Percentiles rank a stretch among this genome's conserved stretches.
phyloP scores from a whole-genome alignment of 2,113 vertebrate species.

The Butorides virescens region DNA sequence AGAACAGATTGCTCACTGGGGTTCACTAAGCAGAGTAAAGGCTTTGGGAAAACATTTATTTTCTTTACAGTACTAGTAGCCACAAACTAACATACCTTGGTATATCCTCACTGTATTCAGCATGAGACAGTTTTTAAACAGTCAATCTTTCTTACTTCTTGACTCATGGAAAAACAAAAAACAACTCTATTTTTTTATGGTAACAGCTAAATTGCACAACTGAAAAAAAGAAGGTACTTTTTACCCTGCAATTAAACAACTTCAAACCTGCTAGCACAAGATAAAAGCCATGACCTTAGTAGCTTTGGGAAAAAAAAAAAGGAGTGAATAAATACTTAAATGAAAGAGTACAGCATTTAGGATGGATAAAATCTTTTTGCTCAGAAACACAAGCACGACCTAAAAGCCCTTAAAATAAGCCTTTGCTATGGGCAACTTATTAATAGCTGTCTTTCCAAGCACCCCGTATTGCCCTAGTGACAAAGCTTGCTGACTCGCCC shows the following conservation, averaged over 20 bases:
- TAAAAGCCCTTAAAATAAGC: neutral
- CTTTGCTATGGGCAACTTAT: neutral
- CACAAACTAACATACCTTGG: neutral
- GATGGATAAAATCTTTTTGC: neutral
- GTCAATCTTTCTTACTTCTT: neutral
- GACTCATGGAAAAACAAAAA: neutral
- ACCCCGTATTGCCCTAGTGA: neutral
- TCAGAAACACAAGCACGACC: neutral
- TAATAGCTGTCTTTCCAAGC: neutral
- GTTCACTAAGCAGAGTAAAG: neutral
- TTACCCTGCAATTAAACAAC: neutral
- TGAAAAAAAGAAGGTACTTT: neutral
- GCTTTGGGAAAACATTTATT: neutral
- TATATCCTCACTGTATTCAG: neutral
- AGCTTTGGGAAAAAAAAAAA: neutral
- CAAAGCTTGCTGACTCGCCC: neutral
- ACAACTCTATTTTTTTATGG: neutral
- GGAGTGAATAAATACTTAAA: neutral
- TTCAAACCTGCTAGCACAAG: neutral
- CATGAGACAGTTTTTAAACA: neutral
- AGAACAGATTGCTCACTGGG: neutral
- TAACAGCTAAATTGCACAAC: neutral
- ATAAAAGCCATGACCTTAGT: neutral
- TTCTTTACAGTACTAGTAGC: neutral
- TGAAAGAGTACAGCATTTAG: neutral